Percentiles rank a stretch among this genome's conserved stretches.
Conservation (phyloP, 2,797 vertebrate genomes). For the Acestrorhynchus altus region DNA sequence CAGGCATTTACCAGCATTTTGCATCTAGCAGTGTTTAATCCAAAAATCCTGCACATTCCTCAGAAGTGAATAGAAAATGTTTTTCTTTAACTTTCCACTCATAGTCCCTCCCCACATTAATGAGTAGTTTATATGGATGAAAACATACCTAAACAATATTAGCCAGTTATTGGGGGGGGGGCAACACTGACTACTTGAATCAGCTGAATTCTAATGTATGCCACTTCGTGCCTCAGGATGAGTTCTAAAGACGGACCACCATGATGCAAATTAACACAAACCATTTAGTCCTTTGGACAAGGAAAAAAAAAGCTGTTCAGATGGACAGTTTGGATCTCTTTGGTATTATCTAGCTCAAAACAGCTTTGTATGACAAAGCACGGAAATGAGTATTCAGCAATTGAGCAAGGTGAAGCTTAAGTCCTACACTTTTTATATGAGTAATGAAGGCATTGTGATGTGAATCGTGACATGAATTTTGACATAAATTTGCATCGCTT, state of each 20-base stretch:
- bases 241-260: slow-evolving; percentile 57
- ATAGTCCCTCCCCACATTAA: background rate
- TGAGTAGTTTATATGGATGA: too few species aligned
- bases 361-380: background rate
- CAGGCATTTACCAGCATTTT: slow-evolving; percentile 49
- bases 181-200: slow-evolving; percentile 42
- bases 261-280: slow-evolving; percentile 40
- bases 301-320: background rate
- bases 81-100: too few species aligned
- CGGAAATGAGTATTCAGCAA: background rate
- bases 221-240: slow-evolving; percentile 52
- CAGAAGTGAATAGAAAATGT: slow-evolving; percentile 55
- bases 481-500: slow-evolving; percentile 19
- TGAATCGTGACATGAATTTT: too few species aligned
- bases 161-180: background rate
- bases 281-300: slow-evolving; percentile 24
- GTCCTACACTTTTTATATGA: slow-evolving; percentile 8
- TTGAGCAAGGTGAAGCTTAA: background rate
- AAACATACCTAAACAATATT: too few species aligned
- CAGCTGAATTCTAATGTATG: slow-evolving; percentile 69
- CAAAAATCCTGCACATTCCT: slow-evolving; percentile 65
- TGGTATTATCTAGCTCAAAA: background rate
- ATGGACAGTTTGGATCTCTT: background rate
- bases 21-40: slow-evolving; percentile 63
- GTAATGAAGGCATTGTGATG: slow-evolving; percentile 6